These are phyloP conservation scores for Microplitis manilae DNA, from an alignment of 2,888 invertebrate genomes.

Conservation along the genomic window DNA sequence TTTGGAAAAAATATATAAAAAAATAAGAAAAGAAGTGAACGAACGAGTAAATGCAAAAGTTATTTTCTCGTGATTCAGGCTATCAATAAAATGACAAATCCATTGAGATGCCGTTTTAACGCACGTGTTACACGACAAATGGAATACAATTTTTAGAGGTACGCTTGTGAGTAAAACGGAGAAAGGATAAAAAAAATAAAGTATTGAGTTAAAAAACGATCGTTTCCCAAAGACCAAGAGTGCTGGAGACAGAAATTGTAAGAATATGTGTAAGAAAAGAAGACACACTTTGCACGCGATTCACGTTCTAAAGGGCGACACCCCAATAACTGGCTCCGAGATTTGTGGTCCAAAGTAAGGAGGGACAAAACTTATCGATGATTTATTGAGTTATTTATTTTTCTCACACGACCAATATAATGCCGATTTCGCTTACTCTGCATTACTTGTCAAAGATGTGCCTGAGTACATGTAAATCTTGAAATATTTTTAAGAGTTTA, in stretches of 20 bases:
- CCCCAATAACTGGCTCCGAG: conserved; percentile 63
- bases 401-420: conserved; percentile 37
- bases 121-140: conserved; percentile 51
- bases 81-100: conserved; percentile 52
- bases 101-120: conserved; percentile 51
- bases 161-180: conserved; percentile 39
- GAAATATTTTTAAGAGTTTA: too few relatives aligned
- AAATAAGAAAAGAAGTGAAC: conserved; percentile 38
- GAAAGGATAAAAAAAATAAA: conserved; percentile 42
- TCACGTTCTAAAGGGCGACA: conserved; percentile 62
- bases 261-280: conserved; percentile 36
- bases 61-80: conserved; percentile 43
- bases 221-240: conserved; percentile 35
- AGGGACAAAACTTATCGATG: conserved; percentile 61
- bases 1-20: conserved; percentile 31
- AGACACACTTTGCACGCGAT: conserved; percentile 56
- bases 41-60: conserved; percentile 46
- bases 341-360: conserved; percentile 61
- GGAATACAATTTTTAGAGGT: conserved; percentile 41
- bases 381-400: conserved; percentile 62
- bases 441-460: conserved; percentile 26
- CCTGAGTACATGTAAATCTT: conserved; percentile 31
- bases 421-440: conserved; percentile 39
- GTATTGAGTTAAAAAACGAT: conserved; percentile 32
- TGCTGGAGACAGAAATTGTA: conserved; percentile 38